Percentiles rank a stretch among this genome's conserved stretches.
Evolutionary conservation across 2,113 vertebrate species (phyloP).

Genomic region (Phoxinus phoxinus): DNA sequence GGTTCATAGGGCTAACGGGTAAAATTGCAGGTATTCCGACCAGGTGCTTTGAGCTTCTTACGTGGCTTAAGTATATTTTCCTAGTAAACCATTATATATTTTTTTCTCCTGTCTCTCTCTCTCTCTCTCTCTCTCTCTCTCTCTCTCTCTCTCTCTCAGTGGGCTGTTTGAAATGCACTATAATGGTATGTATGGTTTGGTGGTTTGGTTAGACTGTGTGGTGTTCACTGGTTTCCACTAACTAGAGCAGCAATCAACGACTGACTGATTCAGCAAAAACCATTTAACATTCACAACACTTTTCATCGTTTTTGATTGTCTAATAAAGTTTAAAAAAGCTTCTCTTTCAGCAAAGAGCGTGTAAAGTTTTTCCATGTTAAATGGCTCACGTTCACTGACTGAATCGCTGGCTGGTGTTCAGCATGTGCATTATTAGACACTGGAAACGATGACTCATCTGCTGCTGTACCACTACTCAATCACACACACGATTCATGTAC

Average conservation of each 20-base stretch:
- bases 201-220: slow-evolving; percentile 4
- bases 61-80: background rate
- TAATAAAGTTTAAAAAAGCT: slow-evolving; percentile 11
- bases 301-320: background rate
- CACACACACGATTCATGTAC: slow-evolving; percentile 1
- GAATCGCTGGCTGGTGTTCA: slow-evolving; percentile 17
- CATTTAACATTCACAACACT: background rate
- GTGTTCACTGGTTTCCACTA: slow-evolving; percentile 16
- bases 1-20: slow-evolving; percentile 2
- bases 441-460: slow-evolving; percentile 37
- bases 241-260: background rate
- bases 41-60: background rate
- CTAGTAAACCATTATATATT: background rate
- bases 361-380: background rate
- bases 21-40: background rate
- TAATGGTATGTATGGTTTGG: slow-evolving; percentile 31
- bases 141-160: background rate
- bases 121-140: background rate
- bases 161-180: background rate
- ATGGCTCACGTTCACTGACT: slow-evolving; percentile 15
- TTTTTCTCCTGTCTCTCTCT: background rate
- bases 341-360: background rate
- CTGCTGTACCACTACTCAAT: slow-evolving; percentile 19
- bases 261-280: slow-evolving; percentile 25
- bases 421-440: slow-evolving; percentile 12